A percentile compares a stretch with the other conserved stretches of the same genome.
phyloP scores from a whole-genome alignment of 2,888 invertebrate species.

The Volucella inflata region DNA sequence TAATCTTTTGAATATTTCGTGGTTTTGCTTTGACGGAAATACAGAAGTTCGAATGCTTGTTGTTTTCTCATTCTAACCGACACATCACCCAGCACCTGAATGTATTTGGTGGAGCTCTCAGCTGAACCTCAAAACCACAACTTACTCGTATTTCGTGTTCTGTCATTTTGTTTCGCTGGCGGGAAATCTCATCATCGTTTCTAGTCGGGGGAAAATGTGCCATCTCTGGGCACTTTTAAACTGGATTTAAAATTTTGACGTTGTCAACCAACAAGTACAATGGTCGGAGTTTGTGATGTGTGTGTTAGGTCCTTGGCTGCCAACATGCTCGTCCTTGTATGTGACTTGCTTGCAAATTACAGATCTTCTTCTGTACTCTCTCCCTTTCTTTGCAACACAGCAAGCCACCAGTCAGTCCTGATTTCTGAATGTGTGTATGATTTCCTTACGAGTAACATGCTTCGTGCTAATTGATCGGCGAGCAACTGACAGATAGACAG shows the following conservation, averaged over 20 bases:
- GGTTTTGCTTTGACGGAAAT: background rate
- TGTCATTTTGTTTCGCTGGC: constrained; percentile 52
- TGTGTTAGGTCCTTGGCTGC: constrained; percentile 2
- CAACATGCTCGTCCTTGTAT: constrained; percentile 6
- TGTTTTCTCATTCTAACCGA: background rate
- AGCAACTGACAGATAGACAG: background rate
- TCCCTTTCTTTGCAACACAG: background rate
- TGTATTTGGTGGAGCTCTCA: background rate
- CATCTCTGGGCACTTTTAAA: constrained; percentile 53
- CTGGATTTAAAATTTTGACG: constrained; percentile 57
- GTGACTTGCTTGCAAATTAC: constrained; percentile 41
- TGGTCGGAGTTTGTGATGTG: constrained; percentile 24
- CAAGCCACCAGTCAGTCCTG: too few species aligned
- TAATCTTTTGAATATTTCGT: constrained; percentile 52
- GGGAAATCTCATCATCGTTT: constrained; percentile 35
- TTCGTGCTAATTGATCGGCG: constrained; percentile 41
- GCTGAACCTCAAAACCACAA: constrained; percentile 45
- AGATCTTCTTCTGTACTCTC: background rate
- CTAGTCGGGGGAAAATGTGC: background rate
- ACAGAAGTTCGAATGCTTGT: background rate
- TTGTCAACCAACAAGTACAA: constrained; percentile 62
- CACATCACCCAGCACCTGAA: background rate
- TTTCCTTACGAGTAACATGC: constrained; percentile 21
- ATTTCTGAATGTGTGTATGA: background rate
- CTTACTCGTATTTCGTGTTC: constrained; percentile 32